A percentile compares a stretch with the other conserved stretches of the same genome.
Conservation (phyloP, 2,113 vertebrate genomes). For the Tachysurus fulvidraco region DNA sequence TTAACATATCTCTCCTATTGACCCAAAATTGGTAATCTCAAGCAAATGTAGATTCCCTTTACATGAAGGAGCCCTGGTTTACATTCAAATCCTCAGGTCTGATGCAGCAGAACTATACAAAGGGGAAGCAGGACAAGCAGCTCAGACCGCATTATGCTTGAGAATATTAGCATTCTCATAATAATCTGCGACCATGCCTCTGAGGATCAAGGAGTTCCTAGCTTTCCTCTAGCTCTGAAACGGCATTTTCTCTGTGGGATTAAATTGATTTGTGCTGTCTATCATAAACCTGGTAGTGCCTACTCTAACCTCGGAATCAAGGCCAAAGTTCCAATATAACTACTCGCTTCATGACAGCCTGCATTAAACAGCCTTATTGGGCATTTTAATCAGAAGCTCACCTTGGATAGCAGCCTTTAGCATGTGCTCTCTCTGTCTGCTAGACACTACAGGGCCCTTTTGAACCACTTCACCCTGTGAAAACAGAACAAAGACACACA, state of each 20-base stretch:
- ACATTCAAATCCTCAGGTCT: constrained; percentile 20
- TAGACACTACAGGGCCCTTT: constrained; percentile 66
- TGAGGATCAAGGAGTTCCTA: background rate
- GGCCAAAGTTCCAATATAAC: constrained; percentile 9
- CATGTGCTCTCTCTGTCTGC: constrained; percentile 48
- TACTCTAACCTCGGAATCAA: constrained; percentile 22
- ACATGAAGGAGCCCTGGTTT: background rate
- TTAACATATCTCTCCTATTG: background rate
- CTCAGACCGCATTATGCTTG: constrained; percentile 2
- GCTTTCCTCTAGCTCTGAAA: background rate
- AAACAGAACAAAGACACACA: background rate
- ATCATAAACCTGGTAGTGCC: constrained; percentile 12
- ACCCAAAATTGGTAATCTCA: background rate
- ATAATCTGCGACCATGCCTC: background rate
- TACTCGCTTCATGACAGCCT: background rate
- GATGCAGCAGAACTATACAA: constrained; percentile 20
- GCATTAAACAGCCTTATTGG: constrained; percentile 12
- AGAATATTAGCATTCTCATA: background rate
- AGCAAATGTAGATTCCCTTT: background rate
- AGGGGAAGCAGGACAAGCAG: constrained; percentile 6
- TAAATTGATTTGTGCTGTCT: constrained; percentile 20
- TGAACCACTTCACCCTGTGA: constrained; percentile 67
- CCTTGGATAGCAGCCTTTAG: constrained; percentile 71
- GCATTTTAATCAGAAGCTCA: constrained; percentile 43
- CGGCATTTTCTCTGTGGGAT: background rate